Base-by-base conservation (phyloP, 2,797 vertebrate species). In the Pampus argenteus region DNA sequence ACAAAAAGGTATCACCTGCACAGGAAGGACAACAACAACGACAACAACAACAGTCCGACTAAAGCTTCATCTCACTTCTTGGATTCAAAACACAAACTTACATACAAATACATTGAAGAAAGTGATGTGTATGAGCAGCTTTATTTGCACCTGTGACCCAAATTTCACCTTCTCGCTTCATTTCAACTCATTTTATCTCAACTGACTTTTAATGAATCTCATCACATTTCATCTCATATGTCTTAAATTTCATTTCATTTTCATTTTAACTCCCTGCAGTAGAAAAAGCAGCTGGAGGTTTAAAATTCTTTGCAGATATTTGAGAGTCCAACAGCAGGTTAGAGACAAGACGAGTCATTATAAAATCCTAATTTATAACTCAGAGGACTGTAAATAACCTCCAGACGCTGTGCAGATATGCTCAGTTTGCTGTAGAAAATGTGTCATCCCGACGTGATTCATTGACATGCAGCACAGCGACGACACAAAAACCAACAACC, bases 1-100 rank as follows among this genome's bases (percentile, higher is more conserved):
- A n/a, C n/a, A n/a, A 18, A 42, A 26, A 74, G 51, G 82, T 61
- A 68, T 74, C 70, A 83, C 45, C 79, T 74, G 34, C 34, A 23
- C 0, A 34, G 10, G 14, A 40, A 28, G 9, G 10, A 34, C 34
- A 34, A 34, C 34, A 34, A 31, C 29, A 31, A 34, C 34, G 11
- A 31, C 29, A 31, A 34, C 31, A 40, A 62, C 61, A 52, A 54
- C 50, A 56, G 34, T 0, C 0, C 9, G 5, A 2, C 25, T 18
- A 9, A 42, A 17, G 49, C 14, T 20, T 28, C 22, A 20, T 20
- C 11, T 47, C 18, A 45, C 6, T 3, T 18, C 40, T 42, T n/a
- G n/a, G n/a, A n/a, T n/a, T n/a, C n/a, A n/a, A n/a, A n/a, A n/a
- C n/a, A n/a, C n/a, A n/a, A n/a, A n/a, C n/a, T n/a, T n/a, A n/a